These are phyloP conservation scores for Apostichopus parvimensis DNA, from an alignment of 35 echinoderm and acorn worm genomes.

Conservation along the genomic window DNA sequence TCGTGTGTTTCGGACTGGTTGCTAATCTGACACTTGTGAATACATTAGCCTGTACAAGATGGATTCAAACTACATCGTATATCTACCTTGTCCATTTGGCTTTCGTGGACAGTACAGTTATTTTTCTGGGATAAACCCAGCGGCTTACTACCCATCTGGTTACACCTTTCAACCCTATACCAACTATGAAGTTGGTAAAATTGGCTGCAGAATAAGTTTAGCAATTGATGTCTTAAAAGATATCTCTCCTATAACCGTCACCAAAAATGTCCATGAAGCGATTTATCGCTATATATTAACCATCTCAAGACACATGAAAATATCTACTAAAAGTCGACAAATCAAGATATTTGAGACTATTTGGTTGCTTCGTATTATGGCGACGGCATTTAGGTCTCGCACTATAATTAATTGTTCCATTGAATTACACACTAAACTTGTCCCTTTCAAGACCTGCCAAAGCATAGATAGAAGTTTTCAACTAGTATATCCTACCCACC, in stretches of 20 bases:
- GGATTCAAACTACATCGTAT: neutral
- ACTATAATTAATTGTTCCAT: too few species aligned
- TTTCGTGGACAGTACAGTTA: neutral
- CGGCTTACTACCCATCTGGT: neutral
- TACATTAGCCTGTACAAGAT: neutral
- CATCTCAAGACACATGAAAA: neutral
- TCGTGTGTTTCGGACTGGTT: neutral
- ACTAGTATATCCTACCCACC: too few species aligned
- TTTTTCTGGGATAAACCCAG: neutral
- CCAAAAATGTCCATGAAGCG: neutral
- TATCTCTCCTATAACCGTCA: neutral
- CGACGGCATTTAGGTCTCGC: too few species aligned
- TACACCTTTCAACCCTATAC: neutral
- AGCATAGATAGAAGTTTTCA: too few species aligned
- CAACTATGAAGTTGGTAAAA: neutral
- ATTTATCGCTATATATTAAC: neutral
- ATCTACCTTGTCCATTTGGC: neutral
- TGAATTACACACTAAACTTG: too few species aligned
- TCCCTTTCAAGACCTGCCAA: too few species aligned
- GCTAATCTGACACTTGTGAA: neutral
- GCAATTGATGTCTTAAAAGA: neutral
- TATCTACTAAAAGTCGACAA: neutral
- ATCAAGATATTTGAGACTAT: neutral
- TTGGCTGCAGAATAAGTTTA: neutral
- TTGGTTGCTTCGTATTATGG: too few species aligned